Conservation (phyloP, 2,113 vertebrate genomes). For the Mustela nigripes region DNA sequence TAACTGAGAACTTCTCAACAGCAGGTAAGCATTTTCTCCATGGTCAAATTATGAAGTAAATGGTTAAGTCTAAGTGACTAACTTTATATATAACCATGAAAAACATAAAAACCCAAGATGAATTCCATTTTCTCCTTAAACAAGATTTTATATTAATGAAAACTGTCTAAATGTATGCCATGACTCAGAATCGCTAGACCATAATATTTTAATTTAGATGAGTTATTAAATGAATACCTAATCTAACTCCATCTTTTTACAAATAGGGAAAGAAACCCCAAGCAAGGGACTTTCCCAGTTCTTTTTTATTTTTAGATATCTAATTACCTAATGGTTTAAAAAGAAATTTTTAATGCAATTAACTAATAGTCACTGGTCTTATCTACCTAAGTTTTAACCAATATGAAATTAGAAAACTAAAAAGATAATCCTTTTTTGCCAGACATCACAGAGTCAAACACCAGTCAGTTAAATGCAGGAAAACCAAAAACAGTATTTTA, state of each 20-base stretch:
- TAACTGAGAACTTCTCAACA: neutral
- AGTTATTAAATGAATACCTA: constrained; percentile 7
- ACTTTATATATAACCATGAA: constrained; percentile 22
- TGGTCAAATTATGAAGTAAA: constrained; percentile 61
- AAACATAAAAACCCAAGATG: constrained; percentile 29
- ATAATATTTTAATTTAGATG: neutral
- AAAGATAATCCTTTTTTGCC: constrained; percentile 17
- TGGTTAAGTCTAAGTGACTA: constrained; percentile 32
- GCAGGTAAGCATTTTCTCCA: constrained; percentile 19
- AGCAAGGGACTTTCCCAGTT: neutral
- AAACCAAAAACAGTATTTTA: constrained; percentile 60
- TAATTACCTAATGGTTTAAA: neutral
- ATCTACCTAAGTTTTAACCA: constrained; percentile 6
- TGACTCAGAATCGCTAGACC: neutral
- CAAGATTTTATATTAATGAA: constrained; percentile 35
- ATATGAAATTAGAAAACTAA: constrained; percentile 47
- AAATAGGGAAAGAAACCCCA: constrained; percentile 10
- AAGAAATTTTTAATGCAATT: neutral
- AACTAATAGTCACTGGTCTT: neutral
- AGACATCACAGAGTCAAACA: neutral
- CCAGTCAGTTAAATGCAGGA: constrained; percentile 1
- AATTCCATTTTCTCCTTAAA: constrained; percentile 56
- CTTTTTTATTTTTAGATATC: constrained; percentile 32
- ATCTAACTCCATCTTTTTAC: neutral
- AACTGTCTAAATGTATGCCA: constrained; percentile 6